phyloP scores from a whole-genome alignment of 2,113 vertebrate species.

The Xenus cinereus region DNA sequence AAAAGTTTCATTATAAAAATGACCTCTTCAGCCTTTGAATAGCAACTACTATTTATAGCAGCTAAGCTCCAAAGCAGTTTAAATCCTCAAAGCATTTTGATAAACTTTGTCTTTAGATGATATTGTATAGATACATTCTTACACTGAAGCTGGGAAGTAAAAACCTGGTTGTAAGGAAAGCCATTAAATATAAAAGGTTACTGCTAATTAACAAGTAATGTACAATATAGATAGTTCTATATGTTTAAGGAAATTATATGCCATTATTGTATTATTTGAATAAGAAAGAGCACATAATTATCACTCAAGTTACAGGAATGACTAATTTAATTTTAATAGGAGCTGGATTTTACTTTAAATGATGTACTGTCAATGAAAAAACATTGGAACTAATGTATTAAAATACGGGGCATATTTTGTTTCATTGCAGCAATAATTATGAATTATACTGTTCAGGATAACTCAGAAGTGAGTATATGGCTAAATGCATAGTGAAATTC shows the following conservation, averaged over 20 bases:
- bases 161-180: not conserved
- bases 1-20: not conserved
- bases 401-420: not conserved
- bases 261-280: not conserved
- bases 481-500: not conserved
- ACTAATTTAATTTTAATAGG: conserved; percentile 3
- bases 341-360: not conserved
- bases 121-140: not conserved
- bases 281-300: not conserved
- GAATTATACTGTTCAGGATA: not conserved
- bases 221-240: not conserved
- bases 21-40: not conserved
- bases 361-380: not conserved
- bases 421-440: not conserved
- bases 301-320: not conserved
- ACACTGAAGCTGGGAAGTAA: not conserved
- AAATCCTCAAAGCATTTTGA: not conserved
- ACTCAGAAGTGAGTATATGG: not conserved
- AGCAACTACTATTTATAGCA: not conserved
- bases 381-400: not conserved
- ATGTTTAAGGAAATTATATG: not conserved
- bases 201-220: not conserved
- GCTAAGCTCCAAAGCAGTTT: not conserved
- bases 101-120: not conserved
- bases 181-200: not conserved